phyloP scores from a whole-genome alignment of 92 coral and sea anemone species.

The Desmophyllum pertusum region DNA sequence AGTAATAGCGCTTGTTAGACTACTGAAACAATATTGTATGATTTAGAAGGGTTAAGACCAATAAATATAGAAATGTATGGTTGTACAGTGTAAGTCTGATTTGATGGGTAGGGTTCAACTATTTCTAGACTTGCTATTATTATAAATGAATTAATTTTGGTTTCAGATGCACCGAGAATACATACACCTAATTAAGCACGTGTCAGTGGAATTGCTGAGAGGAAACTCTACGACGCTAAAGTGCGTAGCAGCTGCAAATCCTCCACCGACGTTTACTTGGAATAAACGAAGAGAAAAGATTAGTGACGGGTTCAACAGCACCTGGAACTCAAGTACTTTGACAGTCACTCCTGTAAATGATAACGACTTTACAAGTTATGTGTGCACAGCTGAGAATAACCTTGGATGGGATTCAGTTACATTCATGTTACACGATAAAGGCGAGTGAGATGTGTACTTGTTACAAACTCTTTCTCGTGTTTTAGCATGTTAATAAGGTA shows the following conservation, averaged over 20 bases:
- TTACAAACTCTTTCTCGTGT: background rate
- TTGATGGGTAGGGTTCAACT: background rate
- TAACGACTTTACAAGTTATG: slow-evolving; percentile 42
- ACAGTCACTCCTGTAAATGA: slow-evolving; percentile 8
- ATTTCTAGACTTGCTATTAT: background rate
- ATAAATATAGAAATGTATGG: too few species aligned
- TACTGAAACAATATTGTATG: too few species aligned
- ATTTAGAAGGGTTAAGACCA: too few species aligned
- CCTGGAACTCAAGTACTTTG: slow-evolving; percentile 14
- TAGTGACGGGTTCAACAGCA: background rate
- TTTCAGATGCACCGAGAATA: slow-evolving; percentile 56
- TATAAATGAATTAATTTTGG: background rate
- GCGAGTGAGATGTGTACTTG: background rate
- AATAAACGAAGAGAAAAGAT: background rate
- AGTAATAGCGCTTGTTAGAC: too few species aligned
- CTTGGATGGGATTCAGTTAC: slow-evolving; percentile 54
- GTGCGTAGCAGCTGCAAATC: slow-evolving; percentile 59
- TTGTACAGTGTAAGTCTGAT: background rate
- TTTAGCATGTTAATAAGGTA: too few species aligned
- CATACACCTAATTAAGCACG: slow-evolving; percentile 14
- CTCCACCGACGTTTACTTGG: slow-evolving; percentile 52
- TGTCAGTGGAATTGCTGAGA: background rate
- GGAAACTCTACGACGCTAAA: slow-evolving; percentile 21
- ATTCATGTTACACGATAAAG: slow-evolving; percentile 6
- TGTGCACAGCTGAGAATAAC: slow-evolving; percentile 51